Evolutionary conservation across 2,797 vertebrate species (phyloP).

Genomic region (Enteromius anoplus): DNA sequence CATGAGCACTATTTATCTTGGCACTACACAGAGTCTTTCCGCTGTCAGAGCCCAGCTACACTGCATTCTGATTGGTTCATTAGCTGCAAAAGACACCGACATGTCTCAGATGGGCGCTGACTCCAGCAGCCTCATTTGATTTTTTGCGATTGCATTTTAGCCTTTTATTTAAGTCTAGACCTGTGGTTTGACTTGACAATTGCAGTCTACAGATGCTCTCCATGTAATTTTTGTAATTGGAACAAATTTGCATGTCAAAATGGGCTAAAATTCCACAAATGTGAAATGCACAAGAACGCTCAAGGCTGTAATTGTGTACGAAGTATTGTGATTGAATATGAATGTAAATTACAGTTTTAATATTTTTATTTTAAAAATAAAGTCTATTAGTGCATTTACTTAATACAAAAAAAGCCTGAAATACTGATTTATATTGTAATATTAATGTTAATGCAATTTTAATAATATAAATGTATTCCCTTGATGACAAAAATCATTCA

Average conservation of each 20-base stretch:
- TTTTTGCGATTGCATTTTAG: background rate
- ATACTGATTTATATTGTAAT: background rate
- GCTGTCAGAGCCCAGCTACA: background rate
- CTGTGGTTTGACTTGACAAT: background rate
- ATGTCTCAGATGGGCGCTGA: background rate
- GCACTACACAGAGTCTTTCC: constrained; percentile 31
- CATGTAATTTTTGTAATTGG: constrained; percentile 1
- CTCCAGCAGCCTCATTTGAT: background rate
- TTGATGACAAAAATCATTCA: background rate
- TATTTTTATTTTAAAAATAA: background rate
- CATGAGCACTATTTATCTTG: constrained; percentile 32
- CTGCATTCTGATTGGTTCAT: constrained; percentile 24
- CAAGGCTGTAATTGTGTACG: background rate
- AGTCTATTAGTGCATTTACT: background rate
- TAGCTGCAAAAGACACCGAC: constrained; percentile 5
- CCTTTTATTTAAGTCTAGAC: background rate
- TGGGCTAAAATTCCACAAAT: constrained; percentile 3
- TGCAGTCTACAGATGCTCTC: background rate
- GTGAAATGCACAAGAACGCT: background rate
- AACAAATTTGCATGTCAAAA: background rate
- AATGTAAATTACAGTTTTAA: background rate
- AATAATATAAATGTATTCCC: background rate
- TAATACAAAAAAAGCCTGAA: background rate
- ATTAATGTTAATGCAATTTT: too few relatives aligned
- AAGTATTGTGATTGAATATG: background rate